Base-by-base conservation (phyloP, 1,140 invertebrate species). In the Ganaspis sp. region DNA sequence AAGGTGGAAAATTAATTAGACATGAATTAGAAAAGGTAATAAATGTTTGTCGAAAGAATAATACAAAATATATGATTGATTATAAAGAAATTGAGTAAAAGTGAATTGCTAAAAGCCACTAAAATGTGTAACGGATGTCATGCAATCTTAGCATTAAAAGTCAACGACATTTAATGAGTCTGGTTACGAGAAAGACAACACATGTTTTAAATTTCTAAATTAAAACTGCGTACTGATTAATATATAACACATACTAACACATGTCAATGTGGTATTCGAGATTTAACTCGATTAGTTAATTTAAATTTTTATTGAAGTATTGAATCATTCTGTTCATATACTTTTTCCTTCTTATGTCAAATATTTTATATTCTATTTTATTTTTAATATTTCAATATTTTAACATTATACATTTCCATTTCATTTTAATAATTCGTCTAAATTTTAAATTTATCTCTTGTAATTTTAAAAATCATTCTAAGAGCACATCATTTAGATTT, bases 121-220 rank as follows among this genome's bases (percentile, higher is more conserved):
- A 45, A n/a, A 45, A 12, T 40, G 4, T n/a, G 4, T 17, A n/a
- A 45, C 17, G n/a, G 42, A 45, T 15, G 45, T 49, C 45, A 49
- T 49, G n/a, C 45, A 49, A 49, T 49, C 15, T 8, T 49, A 49
- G 17, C 45, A 49, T 49, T 49, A 49, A 49, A 49, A 49, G 45
- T 49, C 45, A 49, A 49, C 17, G 45, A 49, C 45, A 49, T 49
- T n/a, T 49, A 49, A 49, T 49, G 45, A 49, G 45, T 49, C 45
- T 49, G 45, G 45, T n/a, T 45, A 17, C 17, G 17, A 17, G 8
- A 4, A 17, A 49, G 45, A 49, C 45, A 49, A n/a, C 45, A 45
- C n/a, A 45, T 15, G 42, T 45, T 45, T 49, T n/a, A 8, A 49
- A 49, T 49, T 49, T 49, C 45, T 17, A 17, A 49, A 49, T 49